Evolutionary conservation across 1,140 invertebrate genomes (phyloP), one percentile per base, ranked within the genome.

Genomic region (Hycleus phaleratus): DNA sequence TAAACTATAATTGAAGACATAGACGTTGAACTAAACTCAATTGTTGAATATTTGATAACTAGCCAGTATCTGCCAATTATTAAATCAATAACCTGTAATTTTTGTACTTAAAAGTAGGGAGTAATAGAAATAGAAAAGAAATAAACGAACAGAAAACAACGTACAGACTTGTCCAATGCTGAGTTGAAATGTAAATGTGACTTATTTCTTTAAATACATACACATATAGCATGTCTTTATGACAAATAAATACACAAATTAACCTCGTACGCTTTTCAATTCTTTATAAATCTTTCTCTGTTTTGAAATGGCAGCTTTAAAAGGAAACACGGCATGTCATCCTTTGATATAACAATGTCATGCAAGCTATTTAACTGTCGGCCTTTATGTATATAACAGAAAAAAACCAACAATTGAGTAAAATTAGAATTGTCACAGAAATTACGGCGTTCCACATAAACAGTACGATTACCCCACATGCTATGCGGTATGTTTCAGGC

Each of bases 181-280:
- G 44, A 42, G 45, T 46, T 46, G 52, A 47, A 39, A 55, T 18
- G 9, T 55, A 38, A 55, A 55, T 55, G 32, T 5, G 4, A 32
- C 7, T 5, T 32, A 32, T 32, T 32, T 32, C 4, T 7, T 32
- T 32, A 32, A 7, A 5, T 32, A 32, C 4, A 55, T 55, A 24
- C 38, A 46, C 3, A 46, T 45, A 24, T 55, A 55, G 52, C 52
- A 55, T 55, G 52, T 46, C 52, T 46, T 24, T 24, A 44, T 55
- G 52, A 55, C 52, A 55, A 32, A 43, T 55, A 55, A 55, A 55
- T 55, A 55, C 45, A 55, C 52, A 55, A 55, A 55, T 55, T 55
- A 46, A 47, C 52, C 46, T 55, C 52, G 40, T 55, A 38, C 39
- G 11, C n/a, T 55, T 46, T 55, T 55, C 25, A 55, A 55, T 55